Base-by-base conservation (phyloP, 2,797 vertebrate genomes). In the Philypnodon macrostomus region DNA sequence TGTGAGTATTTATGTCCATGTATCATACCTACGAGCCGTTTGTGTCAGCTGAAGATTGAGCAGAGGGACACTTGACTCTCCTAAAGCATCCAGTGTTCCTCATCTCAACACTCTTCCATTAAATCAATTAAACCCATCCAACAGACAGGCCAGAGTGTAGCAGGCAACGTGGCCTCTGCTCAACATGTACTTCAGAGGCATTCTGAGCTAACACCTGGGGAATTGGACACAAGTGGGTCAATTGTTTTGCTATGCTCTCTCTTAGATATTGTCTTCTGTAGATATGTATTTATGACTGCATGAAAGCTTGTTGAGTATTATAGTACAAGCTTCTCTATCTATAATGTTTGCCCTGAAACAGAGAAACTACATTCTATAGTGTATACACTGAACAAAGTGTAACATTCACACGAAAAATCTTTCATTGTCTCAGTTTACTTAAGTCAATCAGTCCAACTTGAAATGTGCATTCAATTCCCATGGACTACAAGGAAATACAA, bases 71-170 rank as follows among this genome's bases (percentile, higher is more conserved):
- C 85, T 84, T 86, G 80, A 85, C 83, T 82, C 47, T 31, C 41
- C 77, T 55, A 74, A 81, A 85, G 82, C 77, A 77, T 84, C 73
- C 77, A 18, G 44, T 73, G 70, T 80, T 74, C 53, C 67, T 54
- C 68, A 75, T 75, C 79, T 83, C 57, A 48, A 11, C 78, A 75
- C 75, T 75, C 84, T 49, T 85, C 80, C 86, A 89, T 84, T 85
- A 87, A 84, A 83, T 77, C 85, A 88, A 89, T 89, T 88, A 88
- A 87, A 83, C 70, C 78, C 78, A 88, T 86, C 76, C 83, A 75
- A 72, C 81, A 67, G 79, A 84, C 79, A 34, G 81, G 76, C 78
- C 77, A 80, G 63, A 77, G 74, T 24, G 44, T 73, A 75, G 71
- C 76, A 80, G 75, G 73, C 63, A 72, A 69, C 35, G 73, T 80